These are phyloP conservation scores for Laupala kohalensis DNA, from an alignment of 1,140 invertebrate species.

Conservation along the genomic window DNA sequence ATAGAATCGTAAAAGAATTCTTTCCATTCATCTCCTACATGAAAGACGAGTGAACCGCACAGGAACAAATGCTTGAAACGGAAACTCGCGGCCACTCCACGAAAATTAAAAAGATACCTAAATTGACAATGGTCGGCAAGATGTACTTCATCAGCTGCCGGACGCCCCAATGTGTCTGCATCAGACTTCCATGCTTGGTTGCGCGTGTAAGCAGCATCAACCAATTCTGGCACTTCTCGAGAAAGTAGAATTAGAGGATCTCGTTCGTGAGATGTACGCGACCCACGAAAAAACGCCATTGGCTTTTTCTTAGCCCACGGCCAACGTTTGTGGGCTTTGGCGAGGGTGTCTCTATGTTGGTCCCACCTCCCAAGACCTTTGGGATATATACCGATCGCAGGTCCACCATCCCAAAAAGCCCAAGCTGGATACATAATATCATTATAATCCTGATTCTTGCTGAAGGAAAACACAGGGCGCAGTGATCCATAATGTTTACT, in stretches of 20 bases:
- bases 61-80: constrained; percentile 92
- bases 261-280: constrained; percentile 78
- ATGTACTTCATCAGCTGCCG: constrained; percentile 73
- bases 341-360: constrained; percentile 55
- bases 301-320: constrained; percentile 67
- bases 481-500: constrained; percentile 43
- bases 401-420: constrained; percentile 96
- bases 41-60: constrained; percentile 88
- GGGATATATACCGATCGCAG: constrained; percentile 85
- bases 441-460: constrained; percentile 72
- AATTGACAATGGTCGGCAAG: constrained; percentile 88
- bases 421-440: constrained; percentile 96
- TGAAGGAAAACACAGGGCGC: constrained; percentile 85
- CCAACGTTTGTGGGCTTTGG: constrained; percentile 46
- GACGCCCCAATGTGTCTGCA: constrained; percentile 66
- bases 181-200: constrained; percentile 98
- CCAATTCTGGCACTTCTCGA: constrained; percentile 57
- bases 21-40: constrained; percentile 87
- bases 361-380: constrained; percentile 90
- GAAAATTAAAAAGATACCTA: constrained; percentile 92
- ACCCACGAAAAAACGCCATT: constrained; percentile 84
- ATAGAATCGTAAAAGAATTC: constrained; percentile 91
- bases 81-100: constrained; percentile 93
- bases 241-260: constrained; percentile 83
- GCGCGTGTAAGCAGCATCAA: constrained; percentile 91